Evolutionary conservation across 2,797 vertebrate species (phyloP), one percentile per base, ranked within the genome.

Genomic region (Acanthurus lineatus): DNA sequence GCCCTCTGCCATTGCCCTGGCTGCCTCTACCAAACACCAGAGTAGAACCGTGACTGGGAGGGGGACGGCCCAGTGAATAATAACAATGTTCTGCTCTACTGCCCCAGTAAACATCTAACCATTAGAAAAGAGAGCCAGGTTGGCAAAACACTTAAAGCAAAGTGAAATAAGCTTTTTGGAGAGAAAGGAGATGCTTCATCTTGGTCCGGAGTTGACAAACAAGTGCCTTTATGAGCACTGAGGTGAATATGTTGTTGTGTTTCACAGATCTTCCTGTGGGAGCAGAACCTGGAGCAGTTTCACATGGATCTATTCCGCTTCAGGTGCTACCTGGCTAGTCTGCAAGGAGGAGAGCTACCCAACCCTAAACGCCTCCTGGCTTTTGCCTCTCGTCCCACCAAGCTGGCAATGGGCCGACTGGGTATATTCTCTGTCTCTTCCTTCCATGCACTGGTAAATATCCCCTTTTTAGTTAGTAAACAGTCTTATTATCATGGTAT

Each of bases 251-350:
- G n/a, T 57, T 72, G 5, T 69, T 74, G 28, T 83, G 56, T 82
- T 60, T 32, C 76, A 63, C 82, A 96, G 95, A 96, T 96, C 81
- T 96, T 97, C 58, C 95, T 99, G 67, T 99, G 98, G 98, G 98
- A 99, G 92, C 97, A 99, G 94, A 99, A 98, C 86, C 95, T 99
- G 17, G 98, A 99, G 89, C 97, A 98, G 94, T 98, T 99, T 94
- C 98, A 99, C 89, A 97, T 99, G 97, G 98, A 99, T 86, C 93
- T 98, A 42, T 99, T 99, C 91, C 96, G 98, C 19, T 98, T 97
- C 89, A 96, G 97, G 81, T 99, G 98, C 76, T 99, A 99, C 88
- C 94, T 99, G 91, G 96, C 98, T 60, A 99, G 98, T 84, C 96
- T 99, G 82, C 98, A 98, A 92, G 98, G 98, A 14, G 98, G 98